Base-by-base conservation (phyloP, 2,797 vertebrate genomes). In the Acestrorhynchus altus region DNA sequence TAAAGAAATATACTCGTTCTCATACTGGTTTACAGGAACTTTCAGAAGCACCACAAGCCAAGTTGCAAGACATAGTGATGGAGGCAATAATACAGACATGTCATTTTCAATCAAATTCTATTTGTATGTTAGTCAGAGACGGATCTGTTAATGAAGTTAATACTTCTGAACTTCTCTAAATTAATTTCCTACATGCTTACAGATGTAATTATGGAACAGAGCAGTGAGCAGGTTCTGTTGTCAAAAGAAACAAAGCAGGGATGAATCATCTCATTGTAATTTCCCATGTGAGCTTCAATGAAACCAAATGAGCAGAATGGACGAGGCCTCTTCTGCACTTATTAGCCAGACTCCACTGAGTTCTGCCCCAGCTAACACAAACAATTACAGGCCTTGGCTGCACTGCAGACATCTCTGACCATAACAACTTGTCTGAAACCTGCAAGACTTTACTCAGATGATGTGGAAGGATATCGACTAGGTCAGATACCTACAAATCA, bases 311-410 rank as follows among this genome's bases (percentile, higher is more conserved):
- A 76, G 70, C 67, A 70, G 20, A 44, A 60, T 54, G 52, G 56
- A 24, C 52, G 59, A 60, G 49, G 49, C 24, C 18, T 31, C 64
- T 57, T 40, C 28, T 67, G 22, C 20, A 40, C 47, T 82, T 72
- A 75, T 82, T 75, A 81, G 60, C 18, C 70, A 78, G 59, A 44
- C 44, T 49, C 22, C 56, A 64, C 18, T 51, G 76, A 69, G 40
- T 85, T 83, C 72, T 46, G 69, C 76, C 69, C 52, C 47, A 76
- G 54, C 61, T 80, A 60, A 65, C 46, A n/a, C 15, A 16, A 46
- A 81, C 46, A 77, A 76, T 46, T 52, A 67, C 35, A 10, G 22
- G 39, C 22, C 47, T 40, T 42, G 56, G 42, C 26, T 20, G 40
- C 64, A 68, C 20, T 22, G 39, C 2, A 28, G 4, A 49, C 52